A percentile compares a stretch with the other conserved stretches of the same genome.
Conservation (phyloP, 2,888 invertebrate genomes). For the Zaprionus obscuricornis region DNA sequence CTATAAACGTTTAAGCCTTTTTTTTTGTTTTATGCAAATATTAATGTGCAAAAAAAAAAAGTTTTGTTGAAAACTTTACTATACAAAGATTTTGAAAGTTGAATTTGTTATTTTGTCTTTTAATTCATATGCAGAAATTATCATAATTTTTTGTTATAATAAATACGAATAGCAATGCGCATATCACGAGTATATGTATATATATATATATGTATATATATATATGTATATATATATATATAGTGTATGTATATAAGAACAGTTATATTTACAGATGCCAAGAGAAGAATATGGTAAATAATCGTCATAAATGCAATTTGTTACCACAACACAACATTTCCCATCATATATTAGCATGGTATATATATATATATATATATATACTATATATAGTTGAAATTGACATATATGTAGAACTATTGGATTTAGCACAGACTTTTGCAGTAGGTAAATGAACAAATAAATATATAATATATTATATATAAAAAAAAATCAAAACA, state of each 20-base stretch:
- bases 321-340: conserved; percentile 34
- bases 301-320: conserved; percentile 39
- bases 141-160: conserved; percentile 13
- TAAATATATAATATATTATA: too few relatives aligned
- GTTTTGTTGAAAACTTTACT: too few relatives aligned
- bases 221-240: conserved; percentile 32
- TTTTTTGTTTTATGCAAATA: conserved; percentile 5
- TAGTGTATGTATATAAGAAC: too few relatives aligned
- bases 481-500: neutral
- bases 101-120: conserved; percentile 2
- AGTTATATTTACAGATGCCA: too few relatives aligned
- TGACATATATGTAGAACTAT: conserved; percentile 31
- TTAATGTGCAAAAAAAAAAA: conserved; percentile 2
- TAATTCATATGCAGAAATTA: neutral
- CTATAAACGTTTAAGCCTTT: too few relatives aligned
- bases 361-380: neutral
- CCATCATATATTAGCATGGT: too few relatives aligned
- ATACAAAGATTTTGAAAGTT: too few relatives aligned
- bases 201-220: conserved; percentile 12
- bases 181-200: conserved; percentile 28
- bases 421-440: conserved; percentile 9
- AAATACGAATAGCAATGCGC: conserved; percentile 32
- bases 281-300: too few relatives aligned
- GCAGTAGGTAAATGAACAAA: conserved; percentile 6
- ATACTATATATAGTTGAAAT: conserved; percentile 12